These are phyloP conservation scores for Adineta ricciae DNA, from an alignment of 2,888 invertebrate genomes.

Conservation along the genomic window DNA sequence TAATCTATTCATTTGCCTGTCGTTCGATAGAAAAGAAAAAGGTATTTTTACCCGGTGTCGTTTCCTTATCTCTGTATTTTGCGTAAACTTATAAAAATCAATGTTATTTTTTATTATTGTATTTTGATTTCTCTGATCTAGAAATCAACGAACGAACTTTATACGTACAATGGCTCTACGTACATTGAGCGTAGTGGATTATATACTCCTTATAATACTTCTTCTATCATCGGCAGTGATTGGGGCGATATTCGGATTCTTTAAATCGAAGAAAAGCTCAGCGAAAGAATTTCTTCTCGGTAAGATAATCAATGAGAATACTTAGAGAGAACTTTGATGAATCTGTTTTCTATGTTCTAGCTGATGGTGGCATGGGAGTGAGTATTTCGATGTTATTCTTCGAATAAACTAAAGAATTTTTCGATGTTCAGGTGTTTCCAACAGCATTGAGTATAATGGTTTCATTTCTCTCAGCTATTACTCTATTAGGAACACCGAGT, in stretches of 20 bases:
- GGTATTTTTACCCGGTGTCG: background rate
- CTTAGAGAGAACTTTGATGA: no score
- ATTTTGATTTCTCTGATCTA: background rate
- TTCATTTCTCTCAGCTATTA: constrained; percentile 26
- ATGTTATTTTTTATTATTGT: background rate
- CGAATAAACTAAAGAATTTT: no score
- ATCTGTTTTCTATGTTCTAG: background rate
- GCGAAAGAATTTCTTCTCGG: constrained; percentile 24
- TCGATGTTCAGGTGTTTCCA: constrained; percentile 19
- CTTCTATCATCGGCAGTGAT: constrained; percentile 28
- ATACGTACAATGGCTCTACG: background rate
- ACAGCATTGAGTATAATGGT: constrained; percentile 27
- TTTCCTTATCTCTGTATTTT: background rate
- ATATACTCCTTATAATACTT: constrained; percentile 24
- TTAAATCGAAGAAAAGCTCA: constrained; percentile 20
- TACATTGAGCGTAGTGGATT: constrained; percentile 18
- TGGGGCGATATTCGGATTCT: constrained; percentile 30
- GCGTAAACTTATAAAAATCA: background rate
- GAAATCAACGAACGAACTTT: no score
- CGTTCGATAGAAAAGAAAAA: background rate
- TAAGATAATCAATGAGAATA: background rate
- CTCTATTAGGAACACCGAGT: constrained; percentile 27
- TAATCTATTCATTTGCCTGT: background rate
- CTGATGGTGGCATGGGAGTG: constrained; percentile 20
- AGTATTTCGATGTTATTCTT: background rate